phyloP scores from a whole-genome alignment of 2,797 vertebrate species.

The Coregonus suidteri region DNA sequence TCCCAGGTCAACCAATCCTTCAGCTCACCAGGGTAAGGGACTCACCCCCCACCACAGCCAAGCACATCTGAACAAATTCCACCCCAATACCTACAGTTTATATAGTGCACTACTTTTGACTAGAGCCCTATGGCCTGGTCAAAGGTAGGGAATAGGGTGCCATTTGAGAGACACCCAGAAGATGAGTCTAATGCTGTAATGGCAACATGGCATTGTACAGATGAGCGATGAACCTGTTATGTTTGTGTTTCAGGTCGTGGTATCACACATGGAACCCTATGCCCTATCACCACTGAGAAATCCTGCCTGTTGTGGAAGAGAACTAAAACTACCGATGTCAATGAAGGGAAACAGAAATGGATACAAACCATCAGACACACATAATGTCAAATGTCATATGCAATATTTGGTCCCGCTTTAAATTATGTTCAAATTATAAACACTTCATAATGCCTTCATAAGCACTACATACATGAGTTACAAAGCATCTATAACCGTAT shows the following conservation, averaged over 20 bases:
- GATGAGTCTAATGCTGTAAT: not conserved
- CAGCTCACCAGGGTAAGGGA: conserved; percentile 84
- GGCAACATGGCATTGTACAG: not conserved
- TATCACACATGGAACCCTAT: conserved; percentile 88
- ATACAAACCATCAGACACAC: not conserved
- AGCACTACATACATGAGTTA: too few species aligned
- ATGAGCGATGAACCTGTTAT: not conserved
- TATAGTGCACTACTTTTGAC: not conserved
- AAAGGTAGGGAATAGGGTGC: not conserved
- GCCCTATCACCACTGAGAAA: conserved; percentile 87
- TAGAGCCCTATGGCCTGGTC: not conserved
- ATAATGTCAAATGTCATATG: not conserved
- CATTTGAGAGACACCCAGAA: conserved; percentile 3
- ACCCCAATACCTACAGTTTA: not conserved
- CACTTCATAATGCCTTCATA: too few species aligned
- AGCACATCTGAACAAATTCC: conserved; percentile 21
- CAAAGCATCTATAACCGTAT: too few species aligned
- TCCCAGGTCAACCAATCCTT: conserved; percentile 88
- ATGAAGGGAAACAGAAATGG: not conserved
- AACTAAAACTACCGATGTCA: not conserved
- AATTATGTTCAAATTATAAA: too few species aligned
- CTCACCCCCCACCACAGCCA: conserved; percentile 27
- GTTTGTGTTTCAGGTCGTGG: conserved; percentile 82
- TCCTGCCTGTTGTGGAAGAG: not conserved
- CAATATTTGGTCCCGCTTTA: not conserved